Conservation (phyloP, 2,113 vertebrate species). For the Ictalurus punctatus region DNA sequence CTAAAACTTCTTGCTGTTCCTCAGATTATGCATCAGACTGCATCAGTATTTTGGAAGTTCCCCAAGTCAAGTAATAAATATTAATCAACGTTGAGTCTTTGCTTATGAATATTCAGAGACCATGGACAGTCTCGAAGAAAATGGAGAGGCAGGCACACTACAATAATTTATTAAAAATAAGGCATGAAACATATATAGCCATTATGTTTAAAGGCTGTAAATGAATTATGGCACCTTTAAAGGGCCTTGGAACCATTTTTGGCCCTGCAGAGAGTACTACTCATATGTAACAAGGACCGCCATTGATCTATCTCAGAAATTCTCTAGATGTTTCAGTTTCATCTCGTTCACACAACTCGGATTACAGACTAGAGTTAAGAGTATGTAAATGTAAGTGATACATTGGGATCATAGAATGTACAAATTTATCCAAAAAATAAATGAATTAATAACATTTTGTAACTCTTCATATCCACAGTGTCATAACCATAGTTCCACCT, state of each 20-base stretch:
- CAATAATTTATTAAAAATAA: background rate
- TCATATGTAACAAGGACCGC: background rate
- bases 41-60: conserved; percentile 5
- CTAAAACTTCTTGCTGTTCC: background rate
- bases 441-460: no score
- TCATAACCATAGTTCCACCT: background rate
- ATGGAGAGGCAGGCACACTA: background rate
- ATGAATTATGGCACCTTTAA: background rate
- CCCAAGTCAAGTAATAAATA: conserved; percentile 13
- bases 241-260: background rate
- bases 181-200: background rate
- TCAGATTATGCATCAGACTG: background rate
- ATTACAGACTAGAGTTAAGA: background rate
- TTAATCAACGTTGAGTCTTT: background rate
- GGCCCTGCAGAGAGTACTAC: no score
- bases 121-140: background rate
- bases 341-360: background rate
- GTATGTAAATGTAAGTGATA: no score
- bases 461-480: background rate
- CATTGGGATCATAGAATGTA: background rate
- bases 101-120: conserved; percentile 19
- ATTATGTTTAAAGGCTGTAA: background rate
- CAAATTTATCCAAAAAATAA: background rate
- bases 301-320: background rate
- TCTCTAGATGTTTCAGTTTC: background rate